Percentiles rank a stretch among this genome's conserved stretches.
These are phyloP conservation scores for Ectemnius continuus DNA, from an alignment of 2,888 invertebrate genomes.

Conservation along the genomic window DNA sequence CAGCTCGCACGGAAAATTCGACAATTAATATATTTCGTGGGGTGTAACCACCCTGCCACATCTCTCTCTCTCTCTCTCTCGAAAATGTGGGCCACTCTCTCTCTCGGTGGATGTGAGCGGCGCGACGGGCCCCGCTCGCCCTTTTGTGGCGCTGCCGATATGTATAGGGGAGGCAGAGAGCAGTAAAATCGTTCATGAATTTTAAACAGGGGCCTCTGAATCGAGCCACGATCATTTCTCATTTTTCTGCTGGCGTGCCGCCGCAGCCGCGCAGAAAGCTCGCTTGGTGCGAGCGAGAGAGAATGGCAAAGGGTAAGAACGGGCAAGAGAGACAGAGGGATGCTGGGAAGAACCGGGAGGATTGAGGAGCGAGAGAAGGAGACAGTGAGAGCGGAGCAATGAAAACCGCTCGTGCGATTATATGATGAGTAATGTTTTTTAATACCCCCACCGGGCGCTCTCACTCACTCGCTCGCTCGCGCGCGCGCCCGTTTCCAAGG, in stretches of 20 bases:
- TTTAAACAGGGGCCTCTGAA: slow-evolving; percentile 75
- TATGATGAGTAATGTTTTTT: slow-evolving; percentile 79
- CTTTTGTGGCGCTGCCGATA: slow-evolving; percentile 63
- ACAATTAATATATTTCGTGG: slow-evolving; percentile 72
- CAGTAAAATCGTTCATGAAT: slow-evolving; percentile 77
- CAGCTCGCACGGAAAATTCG: slow-evolving; percentile 71
- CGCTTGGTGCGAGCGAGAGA: slow-evolving; percentile 16
- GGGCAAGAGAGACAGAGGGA: slow-evolving; percentile 32
- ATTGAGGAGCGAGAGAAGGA: slow-evolving; percentile 3
- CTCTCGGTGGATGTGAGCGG: slow-evolving; percentile 49
- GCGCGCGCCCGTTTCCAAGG: background rate
- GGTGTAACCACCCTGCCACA: slow-evolving; percentile 28
- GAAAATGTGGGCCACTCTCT: slow-evolving; percentile 54
- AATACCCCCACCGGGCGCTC: slow-evolving; percentile 73
- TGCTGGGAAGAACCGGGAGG: background rate
- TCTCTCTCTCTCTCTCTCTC: slow-evolving; percentile 13
- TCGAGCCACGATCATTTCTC: slow-evolving; percentile 76
- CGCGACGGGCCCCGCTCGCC: slow-evolving; percentile 32
- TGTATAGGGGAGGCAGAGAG: slow-evolving; percentile 50
- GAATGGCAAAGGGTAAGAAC: slow-evolving; percentile 15
- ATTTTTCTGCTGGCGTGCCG: slow-evolving; percentile 68
- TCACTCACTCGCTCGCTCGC: too few relatives aligned
- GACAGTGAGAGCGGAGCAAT: slow-evolving; percentile 36
- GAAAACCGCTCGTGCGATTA: slow-evolving; percentile 70
- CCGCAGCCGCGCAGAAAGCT: slow-evolving; percentile 45